Base-by-base conservation (phyloP, 2,797 vertebrate genomes). In the Sebastes hubbsi region DNA sequence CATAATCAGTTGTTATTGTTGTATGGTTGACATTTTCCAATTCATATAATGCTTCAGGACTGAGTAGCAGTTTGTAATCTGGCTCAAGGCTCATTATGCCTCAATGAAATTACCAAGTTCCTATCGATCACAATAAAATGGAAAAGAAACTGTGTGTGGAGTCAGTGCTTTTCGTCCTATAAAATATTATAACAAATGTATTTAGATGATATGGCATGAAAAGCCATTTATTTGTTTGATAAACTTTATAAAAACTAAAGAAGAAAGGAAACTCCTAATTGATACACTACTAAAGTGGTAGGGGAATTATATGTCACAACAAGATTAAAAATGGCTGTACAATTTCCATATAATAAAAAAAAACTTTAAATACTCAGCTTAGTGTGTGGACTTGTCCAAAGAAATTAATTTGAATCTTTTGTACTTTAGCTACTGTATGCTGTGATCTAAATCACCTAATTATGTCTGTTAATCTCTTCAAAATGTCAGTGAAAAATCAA, bases 1-100 rank as follows among this genome's bases (percentile, higher is more conserved):
- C 72, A 91, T 94, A 90, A 90, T 91, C 78, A 83, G 66, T 84
- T 82, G 61, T 75, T 88, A 72, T 77, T 76, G 30, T 80, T 87
- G 69, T 68, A 67, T 87, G 75, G 85, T 64, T 88, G 67, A 73
- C 63, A 8, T 83, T 83, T 87, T 64, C 42, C 66, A 63, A 78
- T 75, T 64, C 8, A 78, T 79, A 22, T 71, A 59, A 71, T 85
- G 62, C 74, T 86, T 58, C 64, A 73, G 67, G 66, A 83, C 72
- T 81, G 71, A 91, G 52, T 63, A 54, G 66, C 13, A 72, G 22
- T 79, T 74, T 85, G 59, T 85, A 82, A 82, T 75, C 60, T 77
- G 75, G 36, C 66, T 83, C 46, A 36, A 69, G 58, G 61, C 63
- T 82, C 10, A 75, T 87, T 78, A 36, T 76, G 65, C 68, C 71